Evolutionary conservation across 2,113 vertebrate genomes (phyloP), one percentile per base, ranked within the genome.

Genomic region (Gavia stellata): DNA sequence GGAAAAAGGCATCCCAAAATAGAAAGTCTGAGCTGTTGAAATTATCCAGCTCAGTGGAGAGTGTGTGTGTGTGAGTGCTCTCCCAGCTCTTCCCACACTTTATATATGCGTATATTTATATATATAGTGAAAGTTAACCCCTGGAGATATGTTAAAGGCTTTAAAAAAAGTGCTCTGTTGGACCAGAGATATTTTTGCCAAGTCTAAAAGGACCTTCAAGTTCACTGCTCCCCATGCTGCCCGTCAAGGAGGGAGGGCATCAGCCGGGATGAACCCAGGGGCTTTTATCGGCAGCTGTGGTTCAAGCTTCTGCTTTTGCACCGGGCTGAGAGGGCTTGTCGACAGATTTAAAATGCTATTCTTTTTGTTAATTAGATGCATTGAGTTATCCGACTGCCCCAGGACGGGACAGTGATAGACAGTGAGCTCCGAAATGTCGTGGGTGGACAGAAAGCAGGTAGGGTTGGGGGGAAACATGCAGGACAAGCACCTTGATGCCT

Each of bases 341-440:
- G 0, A 20, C 61, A 15, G 17, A 23, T 31, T 50, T 15, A 24
- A 17, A 29, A 4, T 20, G 28, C 15, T 28, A 0, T 0, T 3
- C n/a, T 66, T 71, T 62, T 31, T 4, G 55, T 63, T 38, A 38
- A 58, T 87, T 52, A 16, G n/a, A 7, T 58, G 12, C 12, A 29
- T 47, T 77, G 34, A 6, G 6, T 67, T 78, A 8, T 36, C n/a
- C 45, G 72, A 14, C 21, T 9, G 42, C 21, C 29, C 3, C 6
- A 5, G 33, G 34, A 38, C 2, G 5, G 38, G 34, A 4, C 56
- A 24, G 55, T 2, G 6, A 24, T 25, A 17, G 8, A 1, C 0
- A 1, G 29, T 56, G 73, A 88, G 83, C 86, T 44, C 28, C 1
- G 6, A 72, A 75, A 36, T 19, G 26, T 7, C 0, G 0, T 1